These are phyloP conservation scores for Oophaga sylvatica DNA, from an alignment of 2,797 vertebrate species.

Conservation along the genomic window DNA sequence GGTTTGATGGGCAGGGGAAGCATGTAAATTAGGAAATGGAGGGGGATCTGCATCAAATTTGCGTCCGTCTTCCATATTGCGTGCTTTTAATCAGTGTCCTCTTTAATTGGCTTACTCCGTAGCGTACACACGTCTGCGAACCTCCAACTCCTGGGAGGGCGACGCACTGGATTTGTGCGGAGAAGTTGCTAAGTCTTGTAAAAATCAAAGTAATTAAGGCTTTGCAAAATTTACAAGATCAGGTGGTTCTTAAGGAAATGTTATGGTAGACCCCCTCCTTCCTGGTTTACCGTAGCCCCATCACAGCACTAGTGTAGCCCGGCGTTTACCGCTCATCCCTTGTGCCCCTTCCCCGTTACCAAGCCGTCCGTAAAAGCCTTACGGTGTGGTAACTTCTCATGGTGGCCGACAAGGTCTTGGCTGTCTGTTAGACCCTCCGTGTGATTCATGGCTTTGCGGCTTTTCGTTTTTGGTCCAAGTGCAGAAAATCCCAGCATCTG, in stretches of 20 bases:
- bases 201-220: conserved; percentile 25
- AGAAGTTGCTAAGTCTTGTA: conserved; percentile 40
- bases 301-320: no score
- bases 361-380: neutral
- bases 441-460: neutral
- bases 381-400: neutral
- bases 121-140: conserved; percentile 47
- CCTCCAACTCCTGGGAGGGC: conserved; percentile 44
- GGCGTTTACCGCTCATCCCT: neutral
- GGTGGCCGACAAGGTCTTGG: neutral
- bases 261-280: neutral
- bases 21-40: conserved; percentile 46
- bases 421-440: neutral
- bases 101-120: conserved; percentile 43
- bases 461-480: neutral
- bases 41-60: conserved; percentile 56
- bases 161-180: conserved; percentile 6
- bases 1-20: conserved; percentile 47
- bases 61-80: conserved; percentile 44
- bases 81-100: conserved; percentile 61
- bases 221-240: conserved; percentile 13
- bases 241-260: neutral
- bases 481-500: neutral
- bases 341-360: neutral
- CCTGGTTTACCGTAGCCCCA: neutral